These are phyloP conservation scores for Molothrus ater DNA, from an alignment of 2,797 vertebrate genomes.

Conservation along the genomic window DNA sequence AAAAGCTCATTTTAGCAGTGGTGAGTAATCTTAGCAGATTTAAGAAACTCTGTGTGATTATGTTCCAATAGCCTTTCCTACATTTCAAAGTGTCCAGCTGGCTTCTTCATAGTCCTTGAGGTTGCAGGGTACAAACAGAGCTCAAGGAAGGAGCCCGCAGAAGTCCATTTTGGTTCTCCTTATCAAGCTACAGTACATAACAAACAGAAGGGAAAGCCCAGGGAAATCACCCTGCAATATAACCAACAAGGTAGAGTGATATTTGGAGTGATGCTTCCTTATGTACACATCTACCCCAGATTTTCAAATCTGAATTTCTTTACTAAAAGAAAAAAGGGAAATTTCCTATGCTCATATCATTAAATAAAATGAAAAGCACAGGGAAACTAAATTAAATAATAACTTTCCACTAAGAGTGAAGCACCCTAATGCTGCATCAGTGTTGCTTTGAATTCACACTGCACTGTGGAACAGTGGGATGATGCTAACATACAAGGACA, in stretches of 20 bases:
- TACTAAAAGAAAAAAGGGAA: background rate
- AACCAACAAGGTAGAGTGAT: background rate
- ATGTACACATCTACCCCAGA: background rate
- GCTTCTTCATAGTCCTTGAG: background rate
- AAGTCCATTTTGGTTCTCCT: background rate
- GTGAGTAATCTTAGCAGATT: background rate
- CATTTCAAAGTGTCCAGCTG: background rate
- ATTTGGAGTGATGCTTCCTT: background rate
- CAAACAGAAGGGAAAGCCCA: background rate
- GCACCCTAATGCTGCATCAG: background rate
- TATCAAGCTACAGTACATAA: background rate
- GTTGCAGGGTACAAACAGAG: background rate
- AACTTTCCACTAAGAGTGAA: background rate
- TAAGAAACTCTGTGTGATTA: background rate
- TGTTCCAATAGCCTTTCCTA: background rate
- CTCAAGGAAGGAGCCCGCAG: background rate
- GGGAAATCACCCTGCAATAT: background rate
- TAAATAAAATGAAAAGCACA: background rate
- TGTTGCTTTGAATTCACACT: background rate
- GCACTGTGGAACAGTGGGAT: background rate
- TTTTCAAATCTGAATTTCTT: background rate
- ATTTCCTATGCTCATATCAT: background rate
- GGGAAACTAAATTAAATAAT: background rate
- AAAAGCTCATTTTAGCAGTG: background rate
- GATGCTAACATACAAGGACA: background rate